These are phyloP conservation scores for Hippocampus mohnikei DNA, from an alignment of 2,113 vertebrate species.

Conservation along the genomic window DNA sequence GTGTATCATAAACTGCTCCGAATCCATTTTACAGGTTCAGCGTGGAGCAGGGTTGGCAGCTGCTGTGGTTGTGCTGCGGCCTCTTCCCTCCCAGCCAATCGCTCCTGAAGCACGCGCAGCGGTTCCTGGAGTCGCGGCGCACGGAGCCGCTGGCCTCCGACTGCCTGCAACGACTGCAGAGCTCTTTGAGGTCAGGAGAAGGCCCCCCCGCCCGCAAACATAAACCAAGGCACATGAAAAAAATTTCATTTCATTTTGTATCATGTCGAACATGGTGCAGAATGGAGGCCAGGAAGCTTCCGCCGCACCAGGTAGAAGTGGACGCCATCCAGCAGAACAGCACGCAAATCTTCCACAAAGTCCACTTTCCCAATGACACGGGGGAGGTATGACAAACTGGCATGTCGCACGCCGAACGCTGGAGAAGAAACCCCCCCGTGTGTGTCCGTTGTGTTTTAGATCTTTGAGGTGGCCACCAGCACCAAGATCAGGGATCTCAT, in stretches of 20 bases:
- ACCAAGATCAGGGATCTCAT: slow-evolving; percentile 81
- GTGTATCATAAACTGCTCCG: neutral
- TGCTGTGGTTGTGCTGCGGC: slow-evolving; percentile 92
- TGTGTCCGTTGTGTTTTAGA: slow-evolving; percentile 53
- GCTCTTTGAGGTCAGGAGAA: slow-evolving; percentile 76
- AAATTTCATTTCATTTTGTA: too few species aligned
- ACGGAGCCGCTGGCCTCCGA: slow-evolving; percentile 74
- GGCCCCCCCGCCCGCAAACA: too few species aligned
- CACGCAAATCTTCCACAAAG: slow-evolving; percentile 84
- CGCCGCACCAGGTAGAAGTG: slow-evolving; percentile 87
- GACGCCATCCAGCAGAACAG: slow-evolving; percentile 85
- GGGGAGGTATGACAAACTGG: slow-evolving; percentile 73
- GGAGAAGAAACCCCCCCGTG: neutral
- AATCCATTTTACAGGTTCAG: slow-evolving; percentile 75
- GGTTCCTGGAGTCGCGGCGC: slow-evolving; percentile 83
- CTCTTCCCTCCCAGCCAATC: slow-evolving; percentile 85
- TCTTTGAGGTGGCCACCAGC: slow-evolving; percentile 80
- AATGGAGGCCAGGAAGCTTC: slow-evolving; percentile 84
- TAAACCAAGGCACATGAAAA: too few species aligned
- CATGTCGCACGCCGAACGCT: too few species aligned
- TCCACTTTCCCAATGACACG: slow-evolving; percentile 85
- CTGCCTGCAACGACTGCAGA: slow-evolving; percentile 82
- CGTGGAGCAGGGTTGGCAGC: slow-evolving; percentile 87
- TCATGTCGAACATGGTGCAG: slow-evolving; percentile 54
- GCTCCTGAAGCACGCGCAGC: slow-evolving; percentile 82